Evolutionary conservation across 2,113 vertebrate genomes (phyloP), one percentile per base, ranked within the genome.

Genomic region (Zootoca vivipara): DNA sequence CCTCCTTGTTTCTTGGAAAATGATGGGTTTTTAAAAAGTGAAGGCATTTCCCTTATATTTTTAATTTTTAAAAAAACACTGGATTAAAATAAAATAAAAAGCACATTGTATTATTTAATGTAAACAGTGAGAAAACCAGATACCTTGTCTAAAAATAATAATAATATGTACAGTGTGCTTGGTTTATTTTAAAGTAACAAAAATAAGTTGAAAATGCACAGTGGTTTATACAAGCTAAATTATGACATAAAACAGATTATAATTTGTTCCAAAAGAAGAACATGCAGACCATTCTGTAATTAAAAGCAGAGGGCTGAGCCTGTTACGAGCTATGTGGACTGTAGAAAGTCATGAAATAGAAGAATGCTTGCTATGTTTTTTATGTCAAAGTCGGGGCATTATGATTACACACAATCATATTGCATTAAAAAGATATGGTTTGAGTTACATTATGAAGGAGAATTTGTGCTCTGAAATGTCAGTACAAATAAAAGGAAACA

Each of bases 121-220:
- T 94, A 94, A 94, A 92, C 91, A 93, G 24, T 74, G n/a, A 0
- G 0, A 74, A 85, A 83, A 72, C 92, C 89, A 93, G 90, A 85
- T 80, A 87, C 75, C 58, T 94, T 79, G 72, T 30, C 30, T 93
- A 33, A 9, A 35, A 83, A 95, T 93, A 95, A 93, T 94, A 89
- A 84, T 26, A 56, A 83, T 89, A 89, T 82, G 78, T 56, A 81
- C 16, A 74, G 38, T 15, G 52, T 65, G 46, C 64, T 93, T 90
- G 80, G 89, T 95, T 92, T 95, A 74, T 92, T 93, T 91, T 94
- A 92, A 90, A 94, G 90, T 85, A 90, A 93, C 87, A 86, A 92
- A 40, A 87, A 1, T 83, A 77, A 91, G 58, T 52, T 95, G 90
- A 91, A 92, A 91, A 95, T 90, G 13, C 74, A 74, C 92, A 94